phyloP scores from a whole-genome alignment of 2,797 vertebrate genomes.

The Mormyrus hasselquistii region DNA sequence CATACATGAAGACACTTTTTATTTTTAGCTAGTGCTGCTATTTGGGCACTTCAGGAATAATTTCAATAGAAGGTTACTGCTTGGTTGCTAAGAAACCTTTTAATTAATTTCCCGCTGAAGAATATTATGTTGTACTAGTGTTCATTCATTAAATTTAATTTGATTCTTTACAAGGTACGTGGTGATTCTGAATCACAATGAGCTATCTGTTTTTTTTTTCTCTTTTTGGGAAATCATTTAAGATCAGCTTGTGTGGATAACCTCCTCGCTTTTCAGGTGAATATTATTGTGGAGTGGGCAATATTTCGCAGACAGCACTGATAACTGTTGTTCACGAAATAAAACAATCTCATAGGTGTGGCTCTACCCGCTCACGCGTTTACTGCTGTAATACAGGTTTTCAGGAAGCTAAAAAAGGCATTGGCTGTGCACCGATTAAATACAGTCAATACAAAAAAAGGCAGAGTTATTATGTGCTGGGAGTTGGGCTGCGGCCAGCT shows the following conservation, averaged over 20 bases:
- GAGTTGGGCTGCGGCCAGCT: slow-evolving; percentile 33
- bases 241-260: background rate
- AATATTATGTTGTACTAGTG: background rate
- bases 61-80: background rate
- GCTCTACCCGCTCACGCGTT: slow-evolving; percentile 43
- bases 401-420: background rate
- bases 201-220: background rate
- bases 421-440: background rate
- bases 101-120: background rate
- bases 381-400: slow-evolving; percentile 34
- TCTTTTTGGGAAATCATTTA: background rate
- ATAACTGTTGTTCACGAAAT: slow-evolving; percentile 42
- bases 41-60: background rate
- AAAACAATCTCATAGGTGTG: slow-evolving; percentile 39
- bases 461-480: slow-evolving; percentile 37
- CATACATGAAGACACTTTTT: background rate
- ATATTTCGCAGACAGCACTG: slow-evolving; percentile 43
- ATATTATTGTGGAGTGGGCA: slow-evolving; percentile 8
- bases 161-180: background rate
- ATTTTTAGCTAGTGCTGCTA: background rate
- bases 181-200: background rate
- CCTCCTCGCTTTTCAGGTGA: background rate
- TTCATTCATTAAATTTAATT: slow-evolving; percentile 12
- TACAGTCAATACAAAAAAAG: slow-evolving; percentile 28
- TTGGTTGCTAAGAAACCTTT: background rate